Conservation (phyloP, 2,888 invertebrate genomes). For the Drosophila percnosoma region DNA sequence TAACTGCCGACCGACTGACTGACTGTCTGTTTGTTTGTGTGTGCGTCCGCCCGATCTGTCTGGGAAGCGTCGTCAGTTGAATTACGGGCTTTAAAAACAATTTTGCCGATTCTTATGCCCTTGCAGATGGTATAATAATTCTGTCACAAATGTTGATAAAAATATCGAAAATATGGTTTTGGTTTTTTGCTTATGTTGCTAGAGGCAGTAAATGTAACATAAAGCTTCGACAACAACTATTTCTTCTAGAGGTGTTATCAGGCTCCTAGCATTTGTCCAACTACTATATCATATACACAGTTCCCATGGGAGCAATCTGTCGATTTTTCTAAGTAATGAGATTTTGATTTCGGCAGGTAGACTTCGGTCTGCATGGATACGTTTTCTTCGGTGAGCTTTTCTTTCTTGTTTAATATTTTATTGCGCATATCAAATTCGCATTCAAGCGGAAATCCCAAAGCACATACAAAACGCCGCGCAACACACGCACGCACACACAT, state of each 20-base stretch:
- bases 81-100: conserved; percentile 78
- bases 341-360: background rate
- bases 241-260: background rate
- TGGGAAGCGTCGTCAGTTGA: conserved; percentile 43
- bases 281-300: background rate
- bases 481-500: conserved; percentile 21
- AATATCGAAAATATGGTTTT: background rate
- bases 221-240: background rate
- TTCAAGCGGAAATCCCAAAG: conserved; percentile 77
- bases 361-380: background rate
- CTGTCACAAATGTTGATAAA: background rate
- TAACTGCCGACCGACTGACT: conserved; percentile 13
- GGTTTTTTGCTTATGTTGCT: background rate
- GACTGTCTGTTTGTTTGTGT: background rate
- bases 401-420: conserved; percentile 69
- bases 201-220: background rate
- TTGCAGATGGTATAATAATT: background rate
- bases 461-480: conserved; percentile 64
- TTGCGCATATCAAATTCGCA: conserved; percentile 79
- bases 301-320: background rate
- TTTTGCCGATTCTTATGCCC: conserved; percentile 62
- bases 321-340: background rate
- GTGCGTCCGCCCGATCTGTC: conserved; percentile 2
- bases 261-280: background rate
- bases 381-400: conserved; percentile 2